Evolutionary conservation across 2,888 invertebrate genomes (phyloP).

Genomic region (Macrosiphum euphorbiae): DNA sequence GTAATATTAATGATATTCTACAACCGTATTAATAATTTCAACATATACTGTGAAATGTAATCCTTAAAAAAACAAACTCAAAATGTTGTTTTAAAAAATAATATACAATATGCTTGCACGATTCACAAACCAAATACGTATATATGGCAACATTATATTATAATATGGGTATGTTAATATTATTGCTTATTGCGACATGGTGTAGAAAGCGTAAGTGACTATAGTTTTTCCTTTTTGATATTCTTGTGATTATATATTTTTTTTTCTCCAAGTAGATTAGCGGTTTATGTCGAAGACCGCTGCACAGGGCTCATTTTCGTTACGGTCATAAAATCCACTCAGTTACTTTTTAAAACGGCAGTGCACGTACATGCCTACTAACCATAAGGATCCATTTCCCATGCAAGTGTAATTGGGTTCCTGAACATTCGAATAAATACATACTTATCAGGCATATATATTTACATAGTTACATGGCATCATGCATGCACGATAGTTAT

Average conservation of each 20-base stretch:
- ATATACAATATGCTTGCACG: background rate
- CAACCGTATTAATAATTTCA: background rate
- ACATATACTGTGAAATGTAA: background rate
- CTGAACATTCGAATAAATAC: background rate
- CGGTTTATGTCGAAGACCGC: constrained; percentile 25
- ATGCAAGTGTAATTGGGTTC: background rate
- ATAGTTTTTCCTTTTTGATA: constrained; percentile 1
- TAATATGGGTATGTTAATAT: background rate
- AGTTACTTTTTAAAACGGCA: constrained; percentile 24
- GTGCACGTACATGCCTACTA: background rate
- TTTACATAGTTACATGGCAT: background rate
- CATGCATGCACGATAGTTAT: background rate
- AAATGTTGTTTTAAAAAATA: background rate
- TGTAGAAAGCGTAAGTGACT: constrained; percentile 51
- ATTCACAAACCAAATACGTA: background rate
- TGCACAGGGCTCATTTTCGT: constrained; percentile 8
- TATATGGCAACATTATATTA: background rate
- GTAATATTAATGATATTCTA: background rate
- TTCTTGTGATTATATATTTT: background rate
- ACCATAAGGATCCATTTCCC: constrained; percentile 16
- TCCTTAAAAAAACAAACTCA: background rate
- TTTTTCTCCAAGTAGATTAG: background rate
- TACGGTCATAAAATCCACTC: constrained; percentile 9
- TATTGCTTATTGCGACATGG: constrained; percentile 14
- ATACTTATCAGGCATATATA: background rate